These are phyloP conservation scores for Notospermus geniculatus DNA, from an alignment of 1,140 invertebrate species.

Conservation along the genomic window DNA sequence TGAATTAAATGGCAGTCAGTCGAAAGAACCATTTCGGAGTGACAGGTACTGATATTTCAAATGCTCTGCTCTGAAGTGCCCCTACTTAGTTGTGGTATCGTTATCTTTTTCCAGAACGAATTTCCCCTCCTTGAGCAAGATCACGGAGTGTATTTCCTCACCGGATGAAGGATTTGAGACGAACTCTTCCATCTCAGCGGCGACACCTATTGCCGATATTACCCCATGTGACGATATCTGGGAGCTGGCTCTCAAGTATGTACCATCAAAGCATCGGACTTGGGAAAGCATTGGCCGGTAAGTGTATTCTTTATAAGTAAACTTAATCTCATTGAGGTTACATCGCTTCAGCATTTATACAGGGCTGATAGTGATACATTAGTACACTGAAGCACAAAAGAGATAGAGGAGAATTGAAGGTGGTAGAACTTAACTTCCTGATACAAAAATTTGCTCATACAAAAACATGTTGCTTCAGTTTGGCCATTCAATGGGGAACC, in stretches of 20 bases:
- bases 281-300: constrained; percentile 45
- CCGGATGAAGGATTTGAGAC: constrained; percentile 30
- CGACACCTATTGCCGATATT: constrained; percentile 17
- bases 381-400: too few species aligned
- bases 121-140: constrained; percentile 5
- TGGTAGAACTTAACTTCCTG: too few species aligned
- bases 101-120: constrained; percentile 14
- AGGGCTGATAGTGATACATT: too few species aligned
- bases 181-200: constrained; percentile 20
- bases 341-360: too few species aligned
- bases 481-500: background rate
- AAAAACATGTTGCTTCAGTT: too few species aligned
- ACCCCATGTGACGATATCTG: constrained; percentile 28
- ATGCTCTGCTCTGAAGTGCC: too few species aligned
- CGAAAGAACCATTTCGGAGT: too few species aligned
- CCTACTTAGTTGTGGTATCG: too few species aligned
- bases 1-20: too few species aligned
- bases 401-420: too few species aligned
- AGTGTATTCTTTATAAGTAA: background rate
- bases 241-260: constrained; percentile 32
- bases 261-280: constrained; percentile 30
- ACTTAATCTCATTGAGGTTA: background rate
- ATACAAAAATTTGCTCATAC: too few species aligned
- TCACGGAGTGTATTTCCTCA: constrained; percentile 11
- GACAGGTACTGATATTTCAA: too few species aligned